Evolutionary conservation across 2,888 invertebrate species (phyloP), one percentile per base, ranked within the genome.

Genomic region (Cheilosia scutellata): DNA sequence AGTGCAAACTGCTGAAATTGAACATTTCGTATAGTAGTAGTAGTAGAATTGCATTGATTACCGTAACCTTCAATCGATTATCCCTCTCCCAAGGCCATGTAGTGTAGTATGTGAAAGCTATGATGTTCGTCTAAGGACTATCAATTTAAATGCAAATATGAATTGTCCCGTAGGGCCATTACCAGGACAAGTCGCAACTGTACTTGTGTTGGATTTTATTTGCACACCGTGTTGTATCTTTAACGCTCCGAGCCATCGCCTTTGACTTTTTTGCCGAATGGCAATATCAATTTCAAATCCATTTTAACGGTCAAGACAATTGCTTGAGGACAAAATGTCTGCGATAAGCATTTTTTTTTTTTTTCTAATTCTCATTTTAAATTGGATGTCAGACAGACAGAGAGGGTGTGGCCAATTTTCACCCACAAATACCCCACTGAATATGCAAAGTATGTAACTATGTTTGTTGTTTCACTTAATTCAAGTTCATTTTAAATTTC

Each of bases 201-300:
- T 37, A 20, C 13, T 49, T 25, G 47, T 6, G 25, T 20, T 33
- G 44, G 16, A 62, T 62, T 44, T 16, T 29, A 62, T 25, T 44
- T 0, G n/a, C 40, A 60, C 42, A 31, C 31, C 5, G 20, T 9
- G 2, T 16, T 29, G 16, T 9, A 2, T n/a, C 1, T n/a, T 0
- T 42, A 27, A 44, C 40, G 25, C 2, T 11, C 44, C 13, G 4
- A 42, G 33, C 33, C 33, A n/a, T 25, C 16, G 29, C 11, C 20
- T 29, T 44, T 62, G 31, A 27, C 44, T 44, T 20, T 44, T 27
- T 16, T 9, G 16, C 20, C 27, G n/a, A n/a, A 37, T 40, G 27
- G 13, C 27, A 51, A 53, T 66, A 53, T 66, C 66, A 53, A 66
- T 66, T 66, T 66, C 16, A 27, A 66, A 53, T 53, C 27, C 25